Evolutionary conservation across 1,140 invertebrate genomes (phyloP), one percentile per base, ranked within the genome.

Genomic region (Pseudomyrmex pallidus): DNA sequence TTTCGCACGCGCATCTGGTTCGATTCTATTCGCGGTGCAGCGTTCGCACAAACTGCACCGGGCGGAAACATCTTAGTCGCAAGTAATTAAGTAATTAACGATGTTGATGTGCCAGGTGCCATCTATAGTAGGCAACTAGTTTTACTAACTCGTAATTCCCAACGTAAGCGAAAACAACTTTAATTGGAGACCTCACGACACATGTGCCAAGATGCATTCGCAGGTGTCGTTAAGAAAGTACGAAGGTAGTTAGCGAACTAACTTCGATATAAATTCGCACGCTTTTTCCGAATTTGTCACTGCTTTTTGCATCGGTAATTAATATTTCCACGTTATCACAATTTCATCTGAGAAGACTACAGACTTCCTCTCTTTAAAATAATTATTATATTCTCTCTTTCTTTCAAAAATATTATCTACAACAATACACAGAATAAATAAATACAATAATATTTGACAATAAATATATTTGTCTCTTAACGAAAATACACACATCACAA

Each of bases 1-100:
- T 68, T 12, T 68, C 22, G 15, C 50, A 68, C 5, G 13, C 50
- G 35, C 48, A 61, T 70, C 66, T 59, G 44, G 44, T 35, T 50
- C 17, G 59, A 68, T 52, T 8, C 10, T 59, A 52, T 76, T 52
- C 13, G 50, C 57, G 57, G 3, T 54, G 73, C 56, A 63, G 57
- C 74, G 70, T 15, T 56, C 83, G 0, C n/a, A 74, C 72, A 74
- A 84, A 83, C 70, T 86, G 85, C 73, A 48, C 50, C 35, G 46
- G 35, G 35, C 35, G 35, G 61, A 68, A 64, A 66, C 72, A 54
- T 48, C 63, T 76, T 74, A 73, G 68, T 56, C 62, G 85, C 83
- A 35, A 35, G 77, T 88, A 90, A 90, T 90, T 86, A 85, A 90
- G 88, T 90, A 90, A 90, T 90, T 90, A 90, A 90, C 88, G 76